A percentile compares a stretch with the other conserved stretches of the same genome.
Conservation (phyloP, 1,140 invertebrate species). For the Achatina immaculata region DNA sequence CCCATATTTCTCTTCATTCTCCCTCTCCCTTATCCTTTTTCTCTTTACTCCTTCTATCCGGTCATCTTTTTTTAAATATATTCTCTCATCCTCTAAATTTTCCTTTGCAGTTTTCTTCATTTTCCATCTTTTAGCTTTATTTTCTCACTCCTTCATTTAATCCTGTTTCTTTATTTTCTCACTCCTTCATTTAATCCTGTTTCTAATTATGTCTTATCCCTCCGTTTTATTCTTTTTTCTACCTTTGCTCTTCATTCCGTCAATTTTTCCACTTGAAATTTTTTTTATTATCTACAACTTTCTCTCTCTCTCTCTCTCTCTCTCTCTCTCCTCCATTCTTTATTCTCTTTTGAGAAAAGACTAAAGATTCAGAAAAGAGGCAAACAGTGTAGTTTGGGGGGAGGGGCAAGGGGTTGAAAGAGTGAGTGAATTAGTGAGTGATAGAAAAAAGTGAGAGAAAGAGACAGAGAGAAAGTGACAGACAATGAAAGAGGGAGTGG, state of each 20-base stretch:
- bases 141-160: not conserved
- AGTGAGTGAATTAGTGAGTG: no score
- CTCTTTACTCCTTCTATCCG: not conserved
- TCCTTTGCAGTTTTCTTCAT: not conserved
- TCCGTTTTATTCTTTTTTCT: not conserved
- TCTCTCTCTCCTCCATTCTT: no score
- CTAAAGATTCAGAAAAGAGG: not conserved
- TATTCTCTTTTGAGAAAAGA: not conserved
- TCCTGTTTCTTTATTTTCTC: constrained; percentile 7
- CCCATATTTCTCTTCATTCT: not conserved
- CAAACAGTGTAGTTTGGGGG: no score
- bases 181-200: not conserved
- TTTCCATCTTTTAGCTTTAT: not conserved
- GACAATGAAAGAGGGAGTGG: no score
- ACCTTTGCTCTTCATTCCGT: not conserved
- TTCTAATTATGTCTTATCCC: not conserved
- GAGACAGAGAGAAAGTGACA: no score
- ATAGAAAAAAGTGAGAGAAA: not conserved
- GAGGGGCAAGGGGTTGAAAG: no score
- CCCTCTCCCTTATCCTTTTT: not conserved
- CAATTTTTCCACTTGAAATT: not conserved
- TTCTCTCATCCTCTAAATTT: not conserved
- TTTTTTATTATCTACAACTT: not conserved
- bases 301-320: no score
- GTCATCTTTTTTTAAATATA: not conserved